These are phyloP conservation scores for Spodoptera exigua DNA, from an alignment of 2,888 invertebrate genomes.

Conservation along the genomic window DNA sequence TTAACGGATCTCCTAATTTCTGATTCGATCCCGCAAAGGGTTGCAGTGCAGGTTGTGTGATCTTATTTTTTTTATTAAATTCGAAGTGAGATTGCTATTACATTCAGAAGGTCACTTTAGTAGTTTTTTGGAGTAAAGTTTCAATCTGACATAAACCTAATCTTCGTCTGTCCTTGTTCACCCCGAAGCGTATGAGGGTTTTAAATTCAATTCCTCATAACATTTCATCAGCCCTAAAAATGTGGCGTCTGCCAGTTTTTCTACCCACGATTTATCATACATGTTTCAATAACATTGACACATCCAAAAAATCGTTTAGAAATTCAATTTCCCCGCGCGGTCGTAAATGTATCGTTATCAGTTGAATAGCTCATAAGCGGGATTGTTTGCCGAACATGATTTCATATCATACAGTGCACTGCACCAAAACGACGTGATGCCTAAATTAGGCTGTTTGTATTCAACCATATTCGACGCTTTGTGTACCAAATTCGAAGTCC, in stretches of 20 bases:
- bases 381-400: slow-evolving; percentile 67
- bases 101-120: no score
- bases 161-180: no score
- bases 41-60: no score
- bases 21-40: no score
- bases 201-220: no score
- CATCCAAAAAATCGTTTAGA: slow-evolving; percentile 60
- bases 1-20: no score
- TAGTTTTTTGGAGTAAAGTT: no score
- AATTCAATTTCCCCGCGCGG: slow-evolving; percentile 71
- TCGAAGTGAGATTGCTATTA: no score
- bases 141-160: no score
- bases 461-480: slow-evolving; percentile 58
- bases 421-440: slow-evolving; percentile 42
- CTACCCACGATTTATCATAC: slow-evolving; percentile 38
- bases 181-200: no score
- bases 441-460: slow-evolving; percentile 65
- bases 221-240: no score
- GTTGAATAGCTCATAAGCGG: slow-evolving; percentile 69
- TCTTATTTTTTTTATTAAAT: no score
- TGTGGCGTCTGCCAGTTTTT: background rate
- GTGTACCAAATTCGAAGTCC: slow-evolving; percentile 34
- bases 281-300: slow-evolving; percentile 46
- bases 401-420: slow-evolving; percentile 46
- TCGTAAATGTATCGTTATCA: slow-evolving; percentile 69